Evolutionary conservation across 2,113 vertebrate species (phyloP).

Genomic region (Actenoides hombroni): DNA sequence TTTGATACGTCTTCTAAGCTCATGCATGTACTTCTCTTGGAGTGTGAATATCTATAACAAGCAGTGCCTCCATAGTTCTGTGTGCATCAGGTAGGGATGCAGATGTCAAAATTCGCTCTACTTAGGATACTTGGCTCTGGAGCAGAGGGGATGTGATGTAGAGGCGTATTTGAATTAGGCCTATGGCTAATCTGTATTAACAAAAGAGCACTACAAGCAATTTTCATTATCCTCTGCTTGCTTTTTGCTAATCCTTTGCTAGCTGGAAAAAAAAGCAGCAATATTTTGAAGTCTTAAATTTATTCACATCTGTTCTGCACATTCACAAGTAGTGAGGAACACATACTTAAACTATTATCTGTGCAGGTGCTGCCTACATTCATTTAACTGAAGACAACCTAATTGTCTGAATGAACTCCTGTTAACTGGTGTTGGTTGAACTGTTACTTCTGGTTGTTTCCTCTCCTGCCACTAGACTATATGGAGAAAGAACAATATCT

Average conservation of each 20-base stretch:
- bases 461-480: not conserved
- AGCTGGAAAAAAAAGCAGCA: not conserved
- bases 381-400: not conserved
- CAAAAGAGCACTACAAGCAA: not conserved
- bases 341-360: not conserved
- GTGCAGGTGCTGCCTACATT: rapidly evolving
- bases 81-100: not conserved
- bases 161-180: not conserved
- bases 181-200: not conserved
- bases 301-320: not conserved
- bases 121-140: not conserved
- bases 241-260: not conserved
- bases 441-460: not conserved
- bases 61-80: not conserved
- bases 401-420: not conserved
- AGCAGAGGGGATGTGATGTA: not conserved
- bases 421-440: not conserved
- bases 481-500: not conserved
- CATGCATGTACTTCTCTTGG: not conserved
- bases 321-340: not conserved
- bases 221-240: conserved; percentile 7
- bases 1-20: not conserved
- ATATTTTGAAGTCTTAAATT: not conserved
- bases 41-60: not conserved
- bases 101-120: not conserved